A percentile compares a stretch with the other conserved stretches of the same genome.
phyloP scores from a whole-genome alignment of 2,888 invertebrate genomes.

The Heliconius ismenius region DNA sequence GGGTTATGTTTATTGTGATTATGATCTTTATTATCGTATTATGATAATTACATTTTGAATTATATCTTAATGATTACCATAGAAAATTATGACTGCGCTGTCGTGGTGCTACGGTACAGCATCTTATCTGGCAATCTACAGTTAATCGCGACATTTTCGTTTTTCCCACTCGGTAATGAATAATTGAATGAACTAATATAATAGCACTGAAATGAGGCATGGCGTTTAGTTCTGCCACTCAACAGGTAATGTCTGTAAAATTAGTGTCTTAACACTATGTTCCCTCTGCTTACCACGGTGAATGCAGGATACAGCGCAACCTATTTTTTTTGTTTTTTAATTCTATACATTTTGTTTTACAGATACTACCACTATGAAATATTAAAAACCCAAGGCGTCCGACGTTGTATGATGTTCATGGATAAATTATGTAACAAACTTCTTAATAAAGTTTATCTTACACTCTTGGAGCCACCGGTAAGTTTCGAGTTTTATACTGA shows the following conservation, averaged over 20 bases:
- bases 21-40: neutral
- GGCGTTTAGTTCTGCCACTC: too few species aligned
- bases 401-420: slow-evolving; percentile 90
- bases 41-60: neutral
- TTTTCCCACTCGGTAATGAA: neutral
- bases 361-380: slow-evolving; percentile 93
- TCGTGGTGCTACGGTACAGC: too few species aligned
- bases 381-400: slow-evolving; percentile 92
- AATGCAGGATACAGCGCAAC: neutral
- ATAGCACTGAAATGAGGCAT: too few species aligned
- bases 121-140: too few species aligned
- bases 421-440: slow-evolving; percentile 87
- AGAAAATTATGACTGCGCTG: too few species aligned
- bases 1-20: too few species aligned
- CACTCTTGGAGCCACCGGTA: slow-evolving; percentile 68
- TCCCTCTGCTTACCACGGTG: neutral
- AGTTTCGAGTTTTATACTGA: neutral
- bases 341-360: slow-evolving; percentile 38
- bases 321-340: slow-evolving; percentile 20
- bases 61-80: neutral
- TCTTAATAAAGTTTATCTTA: slow-evolving; percentile 86
- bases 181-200: too few species aligned
- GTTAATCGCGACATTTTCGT: neutral
- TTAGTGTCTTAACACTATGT: neutral
- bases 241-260: neutral